phyloP scores from a whole-genome alignment of 2,797 vertebrate genomes.

The Rhodeus uyekii region DNA sequence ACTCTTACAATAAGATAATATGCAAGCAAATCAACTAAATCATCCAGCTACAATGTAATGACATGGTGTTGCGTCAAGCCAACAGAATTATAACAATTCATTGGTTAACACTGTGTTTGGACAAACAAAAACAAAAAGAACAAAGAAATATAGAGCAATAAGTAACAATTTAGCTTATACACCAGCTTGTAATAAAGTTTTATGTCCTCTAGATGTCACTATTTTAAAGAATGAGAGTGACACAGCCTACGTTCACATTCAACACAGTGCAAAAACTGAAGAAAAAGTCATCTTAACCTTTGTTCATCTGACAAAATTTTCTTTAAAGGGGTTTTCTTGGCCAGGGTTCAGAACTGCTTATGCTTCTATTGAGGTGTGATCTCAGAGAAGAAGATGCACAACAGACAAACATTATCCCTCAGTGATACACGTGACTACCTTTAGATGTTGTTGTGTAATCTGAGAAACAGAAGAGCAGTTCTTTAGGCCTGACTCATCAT shows the following conservation, averaged over 20 bases:
- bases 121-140: neutral
- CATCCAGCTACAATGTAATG: neutral
- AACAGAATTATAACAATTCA: neutral
- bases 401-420: neutral
- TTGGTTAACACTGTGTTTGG: neutral
- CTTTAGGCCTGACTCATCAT: neutral
- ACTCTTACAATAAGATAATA: neutral
- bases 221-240: neutral
- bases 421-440: neutral
- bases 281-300: neutral
- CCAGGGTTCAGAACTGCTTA: neutral
- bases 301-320: neutral
- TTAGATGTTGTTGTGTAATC: neutral
- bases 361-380: neutral
- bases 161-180: neutral
- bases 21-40: neutral
- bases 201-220: constrained; percentile 52
- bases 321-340: neutral
- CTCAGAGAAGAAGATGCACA: neutral
- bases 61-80: neutral
- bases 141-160: neutral
- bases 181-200: constrained; percentile 12
- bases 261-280: neutral
- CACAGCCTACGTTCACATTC: too few species aligned
- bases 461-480: neutral